A percentile compares a stretch with the other conserved stretches of the same genome.
Evolutionary conservation across 2,888 invertebrate species (phyloP).

Genomic region (Coelinius sp.): DNA sequence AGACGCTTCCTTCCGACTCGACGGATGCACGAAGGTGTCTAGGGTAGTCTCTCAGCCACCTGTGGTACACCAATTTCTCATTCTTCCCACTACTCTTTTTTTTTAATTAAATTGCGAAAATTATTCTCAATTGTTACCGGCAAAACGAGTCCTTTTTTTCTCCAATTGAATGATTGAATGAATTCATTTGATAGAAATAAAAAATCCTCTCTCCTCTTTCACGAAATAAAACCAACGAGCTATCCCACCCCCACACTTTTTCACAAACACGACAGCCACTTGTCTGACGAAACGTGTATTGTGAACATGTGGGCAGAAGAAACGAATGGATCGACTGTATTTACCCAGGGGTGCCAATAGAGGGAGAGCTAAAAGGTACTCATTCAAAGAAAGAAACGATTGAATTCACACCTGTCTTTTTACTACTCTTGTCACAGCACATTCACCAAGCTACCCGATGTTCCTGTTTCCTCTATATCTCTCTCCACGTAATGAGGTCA

Average conservation of each 20-base stretch:
- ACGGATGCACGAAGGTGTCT: not conserved
- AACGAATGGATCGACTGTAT: not conserved
- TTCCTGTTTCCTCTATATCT: too few relatives aligned
- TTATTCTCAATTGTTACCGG: too few relatives aligned
- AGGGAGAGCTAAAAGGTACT: not conserved
- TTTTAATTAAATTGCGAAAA: too few relatives aligned
- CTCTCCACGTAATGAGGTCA: too few relatives aligned
- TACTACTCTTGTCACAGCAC: too few relatives aligned
- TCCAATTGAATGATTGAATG: too few relatives aligned
- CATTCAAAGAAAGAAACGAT: not conserved
- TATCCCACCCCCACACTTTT: not conserved
- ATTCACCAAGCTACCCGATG: too few relatives aligned
- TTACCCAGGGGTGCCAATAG: constrained; percentile 18
- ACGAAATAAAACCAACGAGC: not conserved
- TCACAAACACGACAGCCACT: constrained; percentile 2
- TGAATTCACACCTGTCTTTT: not conserved
- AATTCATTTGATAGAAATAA: too few relatives aligned
- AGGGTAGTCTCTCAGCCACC: not conserved
- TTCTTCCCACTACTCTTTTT: not conserved
- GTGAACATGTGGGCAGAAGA: not conserved
- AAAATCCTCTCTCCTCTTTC: too few relatives aligned
- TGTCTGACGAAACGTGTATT: not conserved
- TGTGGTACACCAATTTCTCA: not conserved
- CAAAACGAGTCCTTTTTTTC: too few relatives aligned
- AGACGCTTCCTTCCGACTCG: not conserved